phyloP scores from a whole-genome alignment of 2,113 vertebrate species.

The Pavo muticus region DNA sequence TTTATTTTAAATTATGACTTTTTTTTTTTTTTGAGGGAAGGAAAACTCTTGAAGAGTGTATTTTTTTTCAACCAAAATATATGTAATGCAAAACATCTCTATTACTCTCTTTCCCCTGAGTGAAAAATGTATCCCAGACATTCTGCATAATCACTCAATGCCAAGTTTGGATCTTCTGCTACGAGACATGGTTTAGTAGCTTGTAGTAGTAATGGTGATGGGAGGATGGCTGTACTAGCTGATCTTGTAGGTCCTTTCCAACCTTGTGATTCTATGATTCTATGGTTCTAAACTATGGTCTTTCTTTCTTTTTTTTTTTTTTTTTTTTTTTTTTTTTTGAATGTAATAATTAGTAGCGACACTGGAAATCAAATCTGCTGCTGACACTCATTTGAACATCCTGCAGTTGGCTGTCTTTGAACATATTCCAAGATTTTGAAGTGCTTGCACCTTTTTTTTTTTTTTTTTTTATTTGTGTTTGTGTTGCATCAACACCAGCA shows the following conservation, averaged over 20 bases:
- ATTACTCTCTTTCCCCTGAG: neutral
- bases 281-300: neutral
- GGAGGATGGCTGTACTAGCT: no score
- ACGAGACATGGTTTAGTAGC: no score
- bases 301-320: neutral
- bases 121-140: neutral
- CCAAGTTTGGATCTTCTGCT: neutral
- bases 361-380: neutral
- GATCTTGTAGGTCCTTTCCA: no score
- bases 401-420: neutral
- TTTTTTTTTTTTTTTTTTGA: neutral
- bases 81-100: neutral
- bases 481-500: accelerated
- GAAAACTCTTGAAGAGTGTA: neutral
- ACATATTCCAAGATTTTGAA: neutral
- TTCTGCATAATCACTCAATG: neutral
- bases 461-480: no score
- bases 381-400: neutral
- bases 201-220: no score
- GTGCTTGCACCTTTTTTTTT: neutral
- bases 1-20: neutral
- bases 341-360: neutral
- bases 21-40: neutral
- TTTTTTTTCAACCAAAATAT: neutral
- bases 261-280: no score